phyloP scores from a whole-genome alignment of 1,140 invertebrate species.

The Meloidogyne floridensis region DNA sequence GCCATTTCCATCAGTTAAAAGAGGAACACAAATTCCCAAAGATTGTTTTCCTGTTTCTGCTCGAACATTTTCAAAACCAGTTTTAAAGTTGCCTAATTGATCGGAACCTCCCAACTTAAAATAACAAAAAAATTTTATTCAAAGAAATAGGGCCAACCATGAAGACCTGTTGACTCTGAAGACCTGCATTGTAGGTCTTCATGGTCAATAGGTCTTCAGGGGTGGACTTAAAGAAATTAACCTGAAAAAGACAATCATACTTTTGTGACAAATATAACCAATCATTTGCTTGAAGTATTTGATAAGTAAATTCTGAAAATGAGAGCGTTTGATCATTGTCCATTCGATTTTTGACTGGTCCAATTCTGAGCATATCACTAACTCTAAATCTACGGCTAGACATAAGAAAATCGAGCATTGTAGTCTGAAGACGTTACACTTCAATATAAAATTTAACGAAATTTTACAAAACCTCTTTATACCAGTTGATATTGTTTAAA shows the following conservation, averaged over 20 bases:
- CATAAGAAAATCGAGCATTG: constrained; percentile 80
- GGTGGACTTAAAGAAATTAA: constrained; percentile 59
- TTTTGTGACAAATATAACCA: constrained; percentile 83
- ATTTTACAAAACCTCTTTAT: constrained; percentile 40
- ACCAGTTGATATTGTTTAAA: constrained; percentile 80
- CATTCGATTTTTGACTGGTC: constrained; percentile 65
- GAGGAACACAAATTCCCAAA: constrained; percentile 72
- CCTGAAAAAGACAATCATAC: constrained; percentile 84
- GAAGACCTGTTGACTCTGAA: too few relatives aligned
- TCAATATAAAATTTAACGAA: background rate
- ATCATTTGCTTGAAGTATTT: constrained; percentile 93
- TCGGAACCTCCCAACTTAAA: constrained; percentile 86
- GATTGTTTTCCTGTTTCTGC: constrained; percentile 35
- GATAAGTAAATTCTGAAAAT: constrained; percentile 93
- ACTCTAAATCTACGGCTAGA: constrained; percentile 82
- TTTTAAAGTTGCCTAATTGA: constrained; percentile 72
- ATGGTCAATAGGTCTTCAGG: too few relatives aligned
- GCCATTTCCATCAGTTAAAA: constrained; percentile 84
- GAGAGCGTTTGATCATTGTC: constrained; percentile 72
- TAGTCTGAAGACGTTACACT: constrained; percentile 75
- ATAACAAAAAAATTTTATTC: background rate
- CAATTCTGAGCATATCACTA: constrained; percentile 71
- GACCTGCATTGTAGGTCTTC: too few relatives aligned
- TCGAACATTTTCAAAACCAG: constrained; percentile 83
- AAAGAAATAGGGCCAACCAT: too few relatives aligned